phyloP scores from a whole-genome alignment of 2,888 invertebrate species.

The Lasius platythorax region DNA sequence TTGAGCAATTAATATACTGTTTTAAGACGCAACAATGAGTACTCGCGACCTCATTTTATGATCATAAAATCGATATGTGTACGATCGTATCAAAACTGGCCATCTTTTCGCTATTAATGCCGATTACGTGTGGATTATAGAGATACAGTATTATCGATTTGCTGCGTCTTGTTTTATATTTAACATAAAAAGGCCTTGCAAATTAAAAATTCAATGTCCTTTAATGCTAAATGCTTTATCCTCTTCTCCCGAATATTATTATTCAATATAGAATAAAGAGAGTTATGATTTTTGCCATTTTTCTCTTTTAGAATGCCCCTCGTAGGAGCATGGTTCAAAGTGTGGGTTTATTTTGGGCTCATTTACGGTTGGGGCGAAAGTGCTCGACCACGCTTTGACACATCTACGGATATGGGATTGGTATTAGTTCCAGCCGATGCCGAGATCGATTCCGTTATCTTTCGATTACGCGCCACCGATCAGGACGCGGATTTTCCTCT shows the following conservation, averaged over 20 bases:
- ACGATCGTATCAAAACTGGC: slow-evolving; percentile 79
- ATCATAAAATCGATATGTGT: slow-evolving; percentile 84
- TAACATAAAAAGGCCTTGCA: background rate
- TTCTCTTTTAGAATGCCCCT: slow-evolving; percentile 81
- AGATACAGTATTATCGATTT: slow-evolving; percentile 43
- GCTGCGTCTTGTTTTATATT: background rate
- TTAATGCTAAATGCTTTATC: background rate
- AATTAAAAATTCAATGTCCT: slow-evolving; percentile 12
- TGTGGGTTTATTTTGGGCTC: slow-evolving; percentile 84
- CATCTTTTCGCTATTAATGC: slow-evolving; percentile 71
- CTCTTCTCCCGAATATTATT: background rate
- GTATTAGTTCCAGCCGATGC: slow-evolving; percentile 95
- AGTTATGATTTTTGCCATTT: background rate
- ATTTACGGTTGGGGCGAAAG: slow-evolving; percentile 78
- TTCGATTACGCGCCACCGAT: slow-evolving; percentile 95
- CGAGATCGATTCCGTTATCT: slow-evolving; percentile 93
- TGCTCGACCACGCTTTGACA: slow-evolving; percentile 94
- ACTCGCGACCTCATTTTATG: slow-evolving; percentile 80
- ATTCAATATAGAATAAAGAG: background rate
- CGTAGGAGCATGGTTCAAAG: slow-evolving; percentile 82
- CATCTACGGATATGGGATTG: slow-evolving; percentile 93
- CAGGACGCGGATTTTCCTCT: slow-evolving; percentile 95
- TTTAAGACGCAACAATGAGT: slow-evolving; percentile 65
- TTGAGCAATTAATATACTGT: slow-evolving; percentile 21
- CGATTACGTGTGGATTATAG: slow-evolving; percentile 50